Base-by-base conservation (phyloP, 1,140 invertebrate genomes). In the Cephus cinctus region DNA sequence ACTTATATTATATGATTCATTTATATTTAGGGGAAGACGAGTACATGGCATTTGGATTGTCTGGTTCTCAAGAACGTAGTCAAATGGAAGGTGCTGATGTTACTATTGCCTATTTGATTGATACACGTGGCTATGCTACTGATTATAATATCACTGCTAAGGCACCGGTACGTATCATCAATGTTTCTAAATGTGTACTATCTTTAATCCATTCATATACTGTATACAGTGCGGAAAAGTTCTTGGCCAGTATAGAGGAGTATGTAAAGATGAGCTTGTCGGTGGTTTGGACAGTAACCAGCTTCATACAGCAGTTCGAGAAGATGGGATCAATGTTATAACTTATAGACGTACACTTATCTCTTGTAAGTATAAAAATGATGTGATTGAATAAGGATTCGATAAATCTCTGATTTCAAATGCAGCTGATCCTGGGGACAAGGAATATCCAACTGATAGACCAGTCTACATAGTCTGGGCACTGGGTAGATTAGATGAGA, bases 61-160 rank as follows among this genome's bases (percentile, higher is more conserved):
- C 91, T 22, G 92, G 90, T 19, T 85, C 84, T 2, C 69, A 78
- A 3, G 77, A 78, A 3, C 78, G 78, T 39, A 85, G 87, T 54
- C 80, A 85, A 75, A 96, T 96, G 92, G 75, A 92, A 57, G 91
- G 90, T 19, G 83, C 88, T 2, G 93, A 96, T 79, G 86, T 90
- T 16, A 84, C 88, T 2, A 78, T 96, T 14, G 85, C 85, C 1
- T 87, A 86, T 59, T 86, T 88, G 61, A 85, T 90, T 67, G 81
- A 80, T 4, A 83, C 83, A 47, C 71, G 86, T 44, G 88, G 87
- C 6, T 83, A 83, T 59, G 88, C 87, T 3, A 78, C 78, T 3
- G 92, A 95, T 78, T 94, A 93, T 61, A 94, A 92, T 65, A 83
- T 95, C 36, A 91, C 90, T 9, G 89, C 87, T 0, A 78, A 87